Evolutionary conservation across 2,888 invertebrate species (phyloP), one percentile per base, ranked within the genome.

Genomic region (Cremastobaeus sp.): DNA sequence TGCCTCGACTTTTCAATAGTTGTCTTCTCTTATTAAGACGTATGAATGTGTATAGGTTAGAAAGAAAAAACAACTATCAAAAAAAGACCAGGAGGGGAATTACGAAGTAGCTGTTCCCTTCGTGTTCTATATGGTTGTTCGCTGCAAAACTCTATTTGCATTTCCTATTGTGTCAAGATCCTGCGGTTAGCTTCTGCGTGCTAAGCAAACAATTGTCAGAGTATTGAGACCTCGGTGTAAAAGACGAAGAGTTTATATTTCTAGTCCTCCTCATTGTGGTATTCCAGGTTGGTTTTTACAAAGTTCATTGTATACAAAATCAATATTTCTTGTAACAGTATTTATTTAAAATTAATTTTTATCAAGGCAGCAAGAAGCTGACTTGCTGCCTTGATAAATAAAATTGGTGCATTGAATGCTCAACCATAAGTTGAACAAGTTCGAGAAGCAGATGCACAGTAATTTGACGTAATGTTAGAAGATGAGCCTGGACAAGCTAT

Each of bases 141-240:
- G 93, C 93, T n/a, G 92, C 92, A 50, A 91, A 92, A 84, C 91
- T 94, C 65, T 96, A 96, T 82, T 89, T 96, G 25, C 93, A 94
- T 18, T 89, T 98, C 25, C 89, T 98, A 8, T 89, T 97, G 17
- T 94, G 94, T 73, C 92, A 94, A 75, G 96, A 97, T 79, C 92
- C 93, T 43, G 90, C 91, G 35, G 95, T 97, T 34, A 96, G 97
- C 79, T 97, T 97, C 84, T 95, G n/a, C n/a, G 96, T 74, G 95
- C 96, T 6, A 97, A 96, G 85, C 94, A 96, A 60, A 96, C 97
- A 0, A 90, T 98, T 43, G 94, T 96, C 83, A 89, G 95, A 75
- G 93, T 95, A 0, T 88, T 97, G 11, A 91, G 96, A 74, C 96
- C 97, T 0, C 90, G 94, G 77, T 90, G 92, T 3, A 93, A 93